Conservation (phyloP, 2,113 vertebrate genomes). For the Reinhardtius hippoglossoides region DNA sequence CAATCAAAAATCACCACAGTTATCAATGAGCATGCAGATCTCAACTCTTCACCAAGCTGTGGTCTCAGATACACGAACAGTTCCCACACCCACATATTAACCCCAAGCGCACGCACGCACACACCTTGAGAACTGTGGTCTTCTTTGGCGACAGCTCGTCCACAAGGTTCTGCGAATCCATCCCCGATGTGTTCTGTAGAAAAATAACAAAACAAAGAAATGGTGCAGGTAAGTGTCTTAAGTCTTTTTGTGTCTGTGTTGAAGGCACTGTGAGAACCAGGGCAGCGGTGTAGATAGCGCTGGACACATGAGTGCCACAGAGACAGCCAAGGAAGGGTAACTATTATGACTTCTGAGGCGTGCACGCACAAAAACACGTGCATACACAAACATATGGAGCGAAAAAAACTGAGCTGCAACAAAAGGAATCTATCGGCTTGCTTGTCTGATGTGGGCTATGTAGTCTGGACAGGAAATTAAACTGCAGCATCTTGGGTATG, state of each 20-base stretch:
- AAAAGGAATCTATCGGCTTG: constrained; percentile 64
- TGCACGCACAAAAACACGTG: constrained; percentile 61
- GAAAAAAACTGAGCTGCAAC: constrained; percentile 41
- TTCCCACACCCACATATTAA: background rate
- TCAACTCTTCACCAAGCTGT: background rate
- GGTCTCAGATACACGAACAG: background rate
- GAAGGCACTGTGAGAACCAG: constrained; percentile 51
- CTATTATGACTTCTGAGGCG: constrained; percentile 58
- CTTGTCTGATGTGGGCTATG: constrained; percentile 67
- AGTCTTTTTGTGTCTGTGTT: constrained; percentile 6
- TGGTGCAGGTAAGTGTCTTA: constrained; percentile 31
- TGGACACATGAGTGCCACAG: constrained; percentile 64
- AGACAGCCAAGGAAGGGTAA: constrained; percentile 68
- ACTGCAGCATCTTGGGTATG: constrained; percentile 60
- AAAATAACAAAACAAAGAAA: constrained; percentile 56
- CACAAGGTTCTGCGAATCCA: constrained; percentile 93
- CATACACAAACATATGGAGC: constrained; percentile 41
- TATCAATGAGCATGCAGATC: background rate
- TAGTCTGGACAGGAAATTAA: constrained; percentile 80
- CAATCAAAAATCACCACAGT: background rate
- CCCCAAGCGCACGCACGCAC: constrained; percentile 6
- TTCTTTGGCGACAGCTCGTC: constrained; percentile 98
- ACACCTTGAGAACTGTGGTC: constrained; percentile 95
- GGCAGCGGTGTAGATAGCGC: constrained; percentile 52
- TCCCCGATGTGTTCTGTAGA: constrained; percentile 91